Percentiles rank a stretch among this genome's conserved stretches.
Conservation (phyloP, 2,113 vertebrate species). For the Nycticryphes semicollaris region DNA sequence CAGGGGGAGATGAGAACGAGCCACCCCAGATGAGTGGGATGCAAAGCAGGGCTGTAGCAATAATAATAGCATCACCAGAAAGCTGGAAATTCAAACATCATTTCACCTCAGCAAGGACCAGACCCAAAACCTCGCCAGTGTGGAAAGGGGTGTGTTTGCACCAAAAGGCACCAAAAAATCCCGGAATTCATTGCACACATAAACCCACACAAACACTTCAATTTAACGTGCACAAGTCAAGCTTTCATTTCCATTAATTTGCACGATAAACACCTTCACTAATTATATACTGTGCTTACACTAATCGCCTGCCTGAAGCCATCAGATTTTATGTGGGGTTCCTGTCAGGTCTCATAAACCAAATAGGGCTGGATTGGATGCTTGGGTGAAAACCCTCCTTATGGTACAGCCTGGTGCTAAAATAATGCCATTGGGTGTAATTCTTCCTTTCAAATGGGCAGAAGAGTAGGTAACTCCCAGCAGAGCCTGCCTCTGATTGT, state of each 20-base stretch:
- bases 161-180: not conserved
- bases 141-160: accelerated
- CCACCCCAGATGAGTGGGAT: not conserved
- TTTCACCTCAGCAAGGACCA: not conserved
- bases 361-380: not conserved
- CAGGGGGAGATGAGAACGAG: not conserved
- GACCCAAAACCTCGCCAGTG: not conserved
- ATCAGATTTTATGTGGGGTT: not conserved
- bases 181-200: not conserved
- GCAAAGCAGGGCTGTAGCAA: not conserved
- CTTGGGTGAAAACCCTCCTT: not conserved
- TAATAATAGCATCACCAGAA: not conserved
- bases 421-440: accelerated
- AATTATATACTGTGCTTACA: not conserved
- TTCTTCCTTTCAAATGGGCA: not conserved
- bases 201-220: not conserved
- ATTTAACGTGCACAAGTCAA: not conserved
- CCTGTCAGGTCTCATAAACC: not conserved
- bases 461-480: not conserved
- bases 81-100: not conserved
- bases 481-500: not conserved
- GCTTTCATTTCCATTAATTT: not conserved
- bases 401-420: not conserved
- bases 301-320: slow-evolving; percentile 40
- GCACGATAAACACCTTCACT: slow-evolving; percentile 1